Conservation (phyloP, 2,888 invertebrate species). For the Ptilodon capucinus region DNA sequence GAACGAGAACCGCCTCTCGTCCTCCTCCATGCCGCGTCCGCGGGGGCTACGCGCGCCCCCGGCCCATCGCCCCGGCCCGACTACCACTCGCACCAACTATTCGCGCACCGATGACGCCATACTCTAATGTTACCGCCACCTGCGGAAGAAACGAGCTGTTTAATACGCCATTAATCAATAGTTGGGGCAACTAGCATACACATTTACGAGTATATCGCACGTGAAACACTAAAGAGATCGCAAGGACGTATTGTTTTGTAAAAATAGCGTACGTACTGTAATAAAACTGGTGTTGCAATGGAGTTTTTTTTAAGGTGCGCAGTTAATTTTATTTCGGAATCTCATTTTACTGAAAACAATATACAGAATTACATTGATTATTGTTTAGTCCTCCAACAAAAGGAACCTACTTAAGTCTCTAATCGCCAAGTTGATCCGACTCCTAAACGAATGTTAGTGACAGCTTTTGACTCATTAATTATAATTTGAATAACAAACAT, state of each 20-base stretch:
- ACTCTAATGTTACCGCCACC: slow-evolving; percentile 66
- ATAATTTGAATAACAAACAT: not conserved
- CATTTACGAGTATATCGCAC: slow-evolving; percentile 23
- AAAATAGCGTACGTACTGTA: not conserved
- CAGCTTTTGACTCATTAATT: not conserved
- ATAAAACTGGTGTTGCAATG: not conserved
- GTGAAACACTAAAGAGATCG: slow-evolving; percentile 21
- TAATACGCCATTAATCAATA: slow-evolving; percentile 16
- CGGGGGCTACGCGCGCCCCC: slow-evolving; percentile 66
- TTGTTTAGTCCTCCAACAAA: not conserved
- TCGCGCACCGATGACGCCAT: slow-evolving; percentile 65
- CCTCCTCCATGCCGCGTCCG: slow-evolving; percentile 73
- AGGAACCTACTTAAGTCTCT: not conserved
- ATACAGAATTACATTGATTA: too few species aligned
- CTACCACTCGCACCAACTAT: slow-evolving; percentile 60
- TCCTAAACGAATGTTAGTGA: not conserved
- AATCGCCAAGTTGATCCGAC: not conserved
- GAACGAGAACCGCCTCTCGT: slow-evolving; percentile 79
- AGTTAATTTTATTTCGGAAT: too few species aligned
- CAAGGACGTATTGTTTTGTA: slow-evolving; percentile 1
- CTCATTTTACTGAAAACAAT: too few species aligned
- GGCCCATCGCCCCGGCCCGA: slow-evolving; percentile 53
- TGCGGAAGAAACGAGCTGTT: slow-evolving; percentile 43
- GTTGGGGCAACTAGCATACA: slow-evolving; percentile 7
- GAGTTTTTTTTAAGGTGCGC: not conserved